phyloP scores from a whole-genome alignment of 92 coral and sea anemone species.

The Virgularia gustaviana region DNA sequence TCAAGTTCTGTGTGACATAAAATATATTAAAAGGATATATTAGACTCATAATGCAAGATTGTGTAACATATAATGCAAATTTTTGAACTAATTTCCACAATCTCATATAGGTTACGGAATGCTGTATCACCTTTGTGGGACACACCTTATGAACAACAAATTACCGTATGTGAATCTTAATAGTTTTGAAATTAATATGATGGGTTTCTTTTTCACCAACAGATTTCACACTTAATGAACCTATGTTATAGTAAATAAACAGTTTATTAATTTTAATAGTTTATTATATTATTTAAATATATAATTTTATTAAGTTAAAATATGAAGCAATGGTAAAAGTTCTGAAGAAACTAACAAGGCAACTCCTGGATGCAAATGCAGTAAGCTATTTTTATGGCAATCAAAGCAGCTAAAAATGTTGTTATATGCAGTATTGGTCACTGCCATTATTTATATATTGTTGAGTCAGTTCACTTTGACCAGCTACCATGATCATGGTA shows the following conservation, averaged over 20 bases:
- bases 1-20: no score
- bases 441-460: neutral
- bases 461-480: no score
- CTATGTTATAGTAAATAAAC: no score
- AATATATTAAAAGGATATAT: no score
- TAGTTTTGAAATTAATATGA: neutral
- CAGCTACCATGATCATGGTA: no score
- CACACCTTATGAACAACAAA: conserved; percentile 69
- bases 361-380: conserved; percentile 55
- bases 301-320: conserved; percentile 53
- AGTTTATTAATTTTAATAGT: no score
- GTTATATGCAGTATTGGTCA: neutral
- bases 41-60: neutral
- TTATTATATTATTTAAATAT: no score
- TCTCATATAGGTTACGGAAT: conserved; percentile 64
- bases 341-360: conserved; percentile 65
- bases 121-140: conserved; percentile 90
- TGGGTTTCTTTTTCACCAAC: neutral
- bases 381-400: conserved; percentile 5
- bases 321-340: conserved; percentile 61
- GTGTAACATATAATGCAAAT: no score
- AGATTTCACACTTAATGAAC: no score
- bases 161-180: conserved; percentile 51
- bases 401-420: conserved; percentile 51
- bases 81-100: neutral